A percentile compares a stretch with the other conserved stretches of the same genome.
Evolutionary conservation across 2,113 vertebrate species (phyloP).

Genomic region (Bungarus multicinctus): DNA sequence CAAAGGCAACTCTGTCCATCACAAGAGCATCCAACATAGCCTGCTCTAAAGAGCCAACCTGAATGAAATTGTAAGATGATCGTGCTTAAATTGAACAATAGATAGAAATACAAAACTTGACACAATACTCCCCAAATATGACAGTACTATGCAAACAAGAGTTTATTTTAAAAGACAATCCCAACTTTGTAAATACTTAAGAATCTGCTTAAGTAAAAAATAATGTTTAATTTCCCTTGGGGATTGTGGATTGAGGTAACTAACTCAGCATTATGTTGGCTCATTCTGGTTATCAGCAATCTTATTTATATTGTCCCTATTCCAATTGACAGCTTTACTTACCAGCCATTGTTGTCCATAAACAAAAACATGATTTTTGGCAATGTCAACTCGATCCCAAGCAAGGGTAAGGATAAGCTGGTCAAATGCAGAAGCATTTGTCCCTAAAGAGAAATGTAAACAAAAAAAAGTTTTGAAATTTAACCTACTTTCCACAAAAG

Average conservation of each 20-base stretch:
- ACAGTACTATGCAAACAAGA: not conserved
- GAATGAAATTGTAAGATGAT: slow-evolving; percentile 15
- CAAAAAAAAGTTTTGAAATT: not conserved
- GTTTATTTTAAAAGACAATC: not conserved
- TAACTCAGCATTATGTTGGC: not conserved
- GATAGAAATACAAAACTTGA: not conserved
- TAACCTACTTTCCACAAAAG: not conserved
- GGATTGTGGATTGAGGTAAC: not conserved
- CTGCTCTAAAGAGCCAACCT: slow-evolving; percentile 97
- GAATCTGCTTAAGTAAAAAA: not conserved
- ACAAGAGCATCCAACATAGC: slow-evolving; percentile 97
- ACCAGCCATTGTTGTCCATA: slow-evolving; percentile 98
- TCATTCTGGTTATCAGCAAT: not conserved
- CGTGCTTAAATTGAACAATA: slow-evolving; percentile 5
- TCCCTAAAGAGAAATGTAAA: slow-evolving; percentile 74
- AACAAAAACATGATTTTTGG: slow-evolving; percentile 98
- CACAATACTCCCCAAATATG: not conserved
- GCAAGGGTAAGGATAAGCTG: slow-evolving; percentile 96
- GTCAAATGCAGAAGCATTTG: slow-evolving; percentile 93
- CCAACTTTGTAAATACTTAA: not conserved
- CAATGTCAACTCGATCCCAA: slow-evolving; percentile 98
- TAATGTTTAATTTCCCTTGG: not conserved
- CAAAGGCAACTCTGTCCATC: slow-evolving; percentile 98
- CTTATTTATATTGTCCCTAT: slow-evolving; percentile 9
- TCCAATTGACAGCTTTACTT: slow-evolving; percentile 63